Conservation (phyloP, 1,140 invertebrate species). For the Phymastichus coffea region DNA sequence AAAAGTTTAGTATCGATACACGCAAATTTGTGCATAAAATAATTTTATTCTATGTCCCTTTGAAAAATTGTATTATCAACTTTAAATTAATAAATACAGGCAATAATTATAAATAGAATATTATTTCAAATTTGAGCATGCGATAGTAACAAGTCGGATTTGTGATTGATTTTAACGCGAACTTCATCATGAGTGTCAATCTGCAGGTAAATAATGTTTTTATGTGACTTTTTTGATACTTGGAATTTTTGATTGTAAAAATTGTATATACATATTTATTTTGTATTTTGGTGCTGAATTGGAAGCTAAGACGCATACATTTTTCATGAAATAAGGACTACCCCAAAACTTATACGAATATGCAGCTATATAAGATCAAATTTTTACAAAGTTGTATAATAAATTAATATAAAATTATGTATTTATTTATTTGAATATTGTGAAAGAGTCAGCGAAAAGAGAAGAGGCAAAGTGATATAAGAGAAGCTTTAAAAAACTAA, state of each 20-base stretch:
- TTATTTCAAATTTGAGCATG: too few species aligned
- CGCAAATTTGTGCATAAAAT: neutral
- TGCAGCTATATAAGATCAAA: constrained; percentile 52
- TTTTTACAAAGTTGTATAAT: constrained; percentile 58
- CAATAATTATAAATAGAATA: too few species aligned
- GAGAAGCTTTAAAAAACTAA: constrained; percentile 35
- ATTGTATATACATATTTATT: constrained; percentile 1
- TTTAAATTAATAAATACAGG: too few species aligned
- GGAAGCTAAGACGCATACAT: neutral
- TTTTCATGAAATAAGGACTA: constrained; percentile 29
- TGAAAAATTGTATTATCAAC: neutral
- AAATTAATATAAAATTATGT: constrained; percentile 57
- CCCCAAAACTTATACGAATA: constrained; percentile 11
- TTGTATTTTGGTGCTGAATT: neutral
- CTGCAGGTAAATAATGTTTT: too few species aligned
- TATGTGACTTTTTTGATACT: neutral
- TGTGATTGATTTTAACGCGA: too few species aligned
- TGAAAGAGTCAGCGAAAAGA: constrained; percentile 26
- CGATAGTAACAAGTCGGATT: too few species aligned
- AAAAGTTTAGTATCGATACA: neutral
- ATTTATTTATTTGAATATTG: constrained; percentile 55
- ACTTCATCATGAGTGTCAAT: too few species aligned
- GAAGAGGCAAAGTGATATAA: constrained; percentile 7
- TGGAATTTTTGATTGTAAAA: neutral
- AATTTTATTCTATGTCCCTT: too few species aligned